phyloP scores from a whole-genome alignment of 1,140 invertebrate species.

The Medauroidea extradentata region DNA sequence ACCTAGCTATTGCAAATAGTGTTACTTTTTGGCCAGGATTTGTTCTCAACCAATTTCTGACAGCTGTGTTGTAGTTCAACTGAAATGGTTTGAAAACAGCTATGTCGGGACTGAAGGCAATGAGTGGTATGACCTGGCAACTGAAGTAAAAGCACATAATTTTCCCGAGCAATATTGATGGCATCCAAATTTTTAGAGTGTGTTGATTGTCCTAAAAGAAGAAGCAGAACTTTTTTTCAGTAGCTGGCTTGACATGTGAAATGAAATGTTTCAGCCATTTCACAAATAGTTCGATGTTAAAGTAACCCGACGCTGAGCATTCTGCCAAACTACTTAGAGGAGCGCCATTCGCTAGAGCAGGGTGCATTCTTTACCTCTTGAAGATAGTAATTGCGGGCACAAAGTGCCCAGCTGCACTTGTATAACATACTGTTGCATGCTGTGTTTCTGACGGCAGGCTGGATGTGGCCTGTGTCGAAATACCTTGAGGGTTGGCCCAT shows the following conservation, averaged over 20 bases:
- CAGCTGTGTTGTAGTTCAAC: background rate
- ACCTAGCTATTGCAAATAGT: conserved; percentile 25
- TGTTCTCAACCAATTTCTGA: conserved; percentile 17
- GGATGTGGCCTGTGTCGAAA: too few relatives aligned
- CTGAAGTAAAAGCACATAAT: conserved; percentile 1
- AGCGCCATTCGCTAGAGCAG: background rate
- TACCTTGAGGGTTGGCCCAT: too few relatives aligned
- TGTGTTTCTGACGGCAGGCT: too few relatives aligned
- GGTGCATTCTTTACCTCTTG: background rate
- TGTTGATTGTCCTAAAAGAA: conserved; percentile 28
- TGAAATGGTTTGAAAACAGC: conserved; percentile 34
- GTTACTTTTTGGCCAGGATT: conserved; percentile 18
- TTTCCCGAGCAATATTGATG: background rate
- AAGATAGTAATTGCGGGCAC: conserved; percentile 34
- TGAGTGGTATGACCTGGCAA: conserved; percentile 34
- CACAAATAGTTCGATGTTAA: conserved; percentile 16
- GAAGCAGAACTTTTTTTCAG: conserved; percentile 11
- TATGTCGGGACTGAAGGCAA: conserved; percentile 37
- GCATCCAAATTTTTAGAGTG: conserved; percentile 17
- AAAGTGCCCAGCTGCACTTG: conserved; percentile 29
- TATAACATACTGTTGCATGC: too few relatives aligned
- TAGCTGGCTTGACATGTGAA: conserved; percentile 16
- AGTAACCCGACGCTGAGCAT: conserved; percentile 29
- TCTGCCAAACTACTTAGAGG: conserved; percentile 6
- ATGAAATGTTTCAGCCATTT: conserved; percentile 23